Conservation (phyloP, 2,888 invertebrate species). For the Eupeodes luniger region DNA sequence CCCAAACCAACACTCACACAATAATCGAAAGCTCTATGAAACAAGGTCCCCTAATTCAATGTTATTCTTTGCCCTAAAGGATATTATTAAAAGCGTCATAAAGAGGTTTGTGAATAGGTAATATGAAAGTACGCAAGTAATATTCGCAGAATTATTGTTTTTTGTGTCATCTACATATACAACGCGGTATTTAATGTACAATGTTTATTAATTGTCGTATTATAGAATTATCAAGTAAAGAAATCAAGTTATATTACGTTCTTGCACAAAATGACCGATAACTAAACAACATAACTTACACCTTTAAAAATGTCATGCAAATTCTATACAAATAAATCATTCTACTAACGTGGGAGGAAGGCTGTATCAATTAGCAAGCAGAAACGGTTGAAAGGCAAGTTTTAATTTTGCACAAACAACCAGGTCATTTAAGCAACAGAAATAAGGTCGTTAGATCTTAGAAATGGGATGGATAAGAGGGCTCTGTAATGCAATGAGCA, state of each 20-base stretch:
- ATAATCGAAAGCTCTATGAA: not conserved
- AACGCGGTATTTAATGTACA: not conserved
- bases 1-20: too few species aligned
- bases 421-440: too few species aligned
- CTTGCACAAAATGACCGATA: not conserved
- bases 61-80: not conserved
- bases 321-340: slow-evolving; percentile 2
- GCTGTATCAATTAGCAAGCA: too few species aligned
- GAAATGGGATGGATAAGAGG: too few species aligned
- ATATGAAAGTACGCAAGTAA: not conserved
- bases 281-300: not conserved
- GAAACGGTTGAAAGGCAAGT: too few species aligned
- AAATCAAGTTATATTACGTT: not conserved
- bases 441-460: too few species aligned
- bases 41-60: not conserved
- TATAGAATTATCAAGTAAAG: not conserved
- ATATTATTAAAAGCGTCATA: not conserved
- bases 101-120: not conserved
- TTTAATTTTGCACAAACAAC: too few species aligned
- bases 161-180: too few species aligned
- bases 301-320: not conserved
- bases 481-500: too few species aligned
- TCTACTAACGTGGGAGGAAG: not conserved
- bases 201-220: not conserved
- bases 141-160: too few species aligned